Base-by-base conservation (phyloP, 64 coral and sea anemone genomes). In the Orbicella faveolata region DNA sequence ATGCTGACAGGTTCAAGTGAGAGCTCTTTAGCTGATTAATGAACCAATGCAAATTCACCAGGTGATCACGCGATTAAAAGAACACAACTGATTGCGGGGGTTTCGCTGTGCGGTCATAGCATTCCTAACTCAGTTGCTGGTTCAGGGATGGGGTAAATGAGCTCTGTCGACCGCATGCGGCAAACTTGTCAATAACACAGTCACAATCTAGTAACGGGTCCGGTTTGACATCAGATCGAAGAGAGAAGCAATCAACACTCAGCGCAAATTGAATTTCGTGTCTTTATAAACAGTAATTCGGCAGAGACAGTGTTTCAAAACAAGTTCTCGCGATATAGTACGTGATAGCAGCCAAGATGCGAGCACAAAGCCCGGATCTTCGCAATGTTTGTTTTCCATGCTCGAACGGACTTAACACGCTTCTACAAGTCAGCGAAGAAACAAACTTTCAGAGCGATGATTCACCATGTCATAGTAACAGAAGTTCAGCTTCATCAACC, bases 371-470 rank as follows among this genome's bases (percentile, higher is more conserved):
- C 19, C 25, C 64, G 19, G 64, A 65, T 72, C 73, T 85, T 85
- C 82, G 39, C 36, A 81, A 63, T 16, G 55, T 81, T 81, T 85
- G 64, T 41, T 85, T 72, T 44, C 82, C 82, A 18, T 52, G 82
- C 44, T 23, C 36, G 12, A 69, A 51, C 39, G 67, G 67, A 4
- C 70, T 85, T 44, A 14, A 18, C 12, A n/a, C 61, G 15, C 20
- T 84, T 44, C 20, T 85, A 21, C 62, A 52, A 52, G 21, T 30
- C 37, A 70, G 23, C 70, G 82, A 63, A 35, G 79, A 72, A 65
- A n/a, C 9, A 41, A 26, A 85, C 12, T n/a, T 70, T 26, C 51
- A 21, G 37, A 85, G 20, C 10, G 9, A 4, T 11, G 63, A 48
- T 16, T 70, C 65, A 72, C 63, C 64, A 7, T 85, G 82, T 5